These are phyloP conservation scores for Copidosoma floridanum DNA, from an alignment of 1,140 invertebrate species.

Conservation along the genomic window DNA sequence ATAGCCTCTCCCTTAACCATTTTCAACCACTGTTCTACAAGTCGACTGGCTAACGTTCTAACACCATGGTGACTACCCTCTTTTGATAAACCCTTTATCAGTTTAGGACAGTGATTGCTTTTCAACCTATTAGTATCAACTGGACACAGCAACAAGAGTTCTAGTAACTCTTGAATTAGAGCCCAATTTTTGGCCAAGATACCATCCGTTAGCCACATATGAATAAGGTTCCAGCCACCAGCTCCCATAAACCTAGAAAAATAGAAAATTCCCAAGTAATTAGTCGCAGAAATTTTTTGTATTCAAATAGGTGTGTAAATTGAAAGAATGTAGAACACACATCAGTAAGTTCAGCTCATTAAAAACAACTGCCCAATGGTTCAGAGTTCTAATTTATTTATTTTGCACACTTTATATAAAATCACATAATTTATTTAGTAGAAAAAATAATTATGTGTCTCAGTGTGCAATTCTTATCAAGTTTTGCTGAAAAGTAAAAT, in stretches of 20 bases:
- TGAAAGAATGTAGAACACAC: constrained; percentile 17
- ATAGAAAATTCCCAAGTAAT: too few species aligned
- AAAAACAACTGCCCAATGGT: constrained; percentile 38
- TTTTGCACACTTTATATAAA: constrained; percentile 19
- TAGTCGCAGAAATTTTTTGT: too few species aligned
- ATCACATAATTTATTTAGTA: constrained; percentile 8
- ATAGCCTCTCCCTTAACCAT: constrained; percentile 71
- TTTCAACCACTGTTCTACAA: constrained; percentile 90
- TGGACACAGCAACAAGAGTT: constrained; percentile 78
- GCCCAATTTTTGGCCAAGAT: constrained; percentile 81
- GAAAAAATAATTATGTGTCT: constrained; percentile 14
- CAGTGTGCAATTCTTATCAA: constrained; percentile 5
- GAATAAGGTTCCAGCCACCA: constrained; percentile 86
- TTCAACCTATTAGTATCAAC: constrained; percentile 87
- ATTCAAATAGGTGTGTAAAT: too few species aligned
- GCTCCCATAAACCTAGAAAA: constrained; percentile 76
- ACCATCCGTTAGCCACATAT: constrained; percentile 84
- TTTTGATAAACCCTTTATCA: constrained; percentile 86
- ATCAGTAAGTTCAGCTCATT: constrained; percentile 34
- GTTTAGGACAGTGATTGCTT: constrained; percentile 85
- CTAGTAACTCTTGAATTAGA: constrained; percentile 80
- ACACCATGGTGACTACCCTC: constrained; percentile 74
- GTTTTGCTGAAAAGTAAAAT: not conserved
- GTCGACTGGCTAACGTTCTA: constrained; percentile 68
- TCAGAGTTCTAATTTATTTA: constrained; percentile 31